Evolutionary conservation across 2,797 vertebrate genomes (phyloP).

Genomic region (Falco concolor): DNA sequence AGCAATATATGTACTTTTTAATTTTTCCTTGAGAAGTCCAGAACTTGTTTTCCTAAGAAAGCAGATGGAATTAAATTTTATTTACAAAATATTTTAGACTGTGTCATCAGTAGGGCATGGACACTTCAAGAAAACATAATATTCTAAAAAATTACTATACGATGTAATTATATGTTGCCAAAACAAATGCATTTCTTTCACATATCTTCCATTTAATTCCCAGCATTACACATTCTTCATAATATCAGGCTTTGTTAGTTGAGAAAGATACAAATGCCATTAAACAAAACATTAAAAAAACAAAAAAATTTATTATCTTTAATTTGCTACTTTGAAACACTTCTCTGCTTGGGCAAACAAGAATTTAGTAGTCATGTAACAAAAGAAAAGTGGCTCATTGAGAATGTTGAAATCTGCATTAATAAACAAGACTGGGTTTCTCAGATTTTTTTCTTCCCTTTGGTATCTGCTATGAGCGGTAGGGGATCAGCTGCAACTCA

Average conservation of each 20-base stretch:
- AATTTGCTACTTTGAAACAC: constrained; percentile 64
- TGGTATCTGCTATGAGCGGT: constrained; percentile 75
- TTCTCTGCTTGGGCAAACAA: constrained; percentile 67
- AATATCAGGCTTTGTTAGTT: not conserved
- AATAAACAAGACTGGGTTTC: constrained; percentile 74
- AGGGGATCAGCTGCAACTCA: constrained; percentile 82
- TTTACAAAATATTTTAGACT: constrained; percentile 6
- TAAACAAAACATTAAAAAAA: not conserved
- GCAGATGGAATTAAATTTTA: not conserved
- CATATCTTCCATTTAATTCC: not conserved
- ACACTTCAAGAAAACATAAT: not conserved
- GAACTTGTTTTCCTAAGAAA: not conserved
- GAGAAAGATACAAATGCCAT: not conserved
- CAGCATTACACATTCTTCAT: not conserved
- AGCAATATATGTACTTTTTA: not conserved
- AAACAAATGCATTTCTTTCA: not conserved
- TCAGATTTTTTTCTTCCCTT: constrained; percentile 67
- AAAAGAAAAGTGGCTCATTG: constrained; percentile 71
- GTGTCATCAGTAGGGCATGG: not conserved
- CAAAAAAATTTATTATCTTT: constrained; percentile 49
- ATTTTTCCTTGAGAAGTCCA: not conserved
- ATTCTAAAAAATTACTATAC: not conserved
- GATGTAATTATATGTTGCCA: not conserved
- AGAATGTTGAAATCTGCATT: constrained; percentile 79
- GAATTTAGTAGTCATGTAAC: constrained; percentile 69